Percentiles rank a stretch among this genome's conserved stretches.
phyloP scores from a whole-genome alignment of 2,888 invertebrate genomes.

The Portevinia maculata region DNA sequence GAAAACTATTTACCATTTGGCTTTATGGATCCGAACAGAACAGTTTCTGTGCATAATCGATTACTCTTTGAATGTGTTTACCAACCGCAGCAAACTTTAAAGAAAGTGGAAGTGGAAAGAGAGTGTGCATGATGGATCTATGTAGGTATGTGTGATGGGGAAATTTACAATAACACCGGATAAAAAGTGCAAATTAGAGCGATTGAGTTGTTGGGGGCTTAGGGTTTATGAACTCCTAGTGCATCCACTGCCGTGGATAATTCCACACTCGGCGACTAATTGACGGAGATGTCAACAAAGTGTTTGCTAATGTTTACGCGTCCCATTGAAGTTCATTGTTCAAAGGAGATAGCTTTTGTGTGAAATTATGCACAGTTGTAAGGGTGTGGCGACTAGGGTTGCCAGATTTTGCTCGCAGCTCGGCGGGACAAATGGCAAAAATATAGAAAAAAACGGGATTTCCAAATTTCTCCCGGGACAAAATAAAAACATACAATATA shows the following conservation, averaged over 20 bases:
- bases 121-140: slow-evolving; percentile 15
- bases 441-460: too few relatives aligned
- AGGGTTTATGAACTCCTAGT: slow-evolving; percentile 4
- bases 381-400: neutral
- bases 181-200: slow-evolving; percentile 42
- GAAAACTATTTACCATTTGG: too few relatives aligned
- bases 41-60: neutral
- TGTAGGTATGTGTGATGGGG: slow-evolving; percentile 18
- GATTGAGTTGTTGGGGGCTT: slow-evolving; percentile 15
- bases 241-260: slow-evolving; percentile 22
- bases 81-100: neutral
- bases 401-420: too few relatives aligned
- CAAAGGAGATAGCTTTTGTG: neutral
- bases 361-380: neutral
- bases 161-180: neutral
- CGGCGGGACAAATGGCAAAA: too few relatives aligned
- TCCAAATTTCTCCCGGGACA: too few relatives aligned
- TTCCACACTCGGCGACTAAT: slow-evolving; percentile 37
- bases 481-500: too few relatives aligned
- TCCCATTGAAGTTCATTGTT: slow-evolving; percentile 9
- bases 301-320: slow-evolving; percentile 2
- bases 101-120: slow-evolving; percentile 3
- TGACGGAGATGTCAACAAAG: slow-evolving; percentile 51
- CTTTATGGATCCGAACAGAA: too few relatives aligned
- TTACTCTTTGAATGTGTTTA: neutral